These are phyloP conservation scores for Chaetodon trifasciatus DNA, from an alignment of 2,797 vertebrate species.

Conservation along the genomic window DNA sequence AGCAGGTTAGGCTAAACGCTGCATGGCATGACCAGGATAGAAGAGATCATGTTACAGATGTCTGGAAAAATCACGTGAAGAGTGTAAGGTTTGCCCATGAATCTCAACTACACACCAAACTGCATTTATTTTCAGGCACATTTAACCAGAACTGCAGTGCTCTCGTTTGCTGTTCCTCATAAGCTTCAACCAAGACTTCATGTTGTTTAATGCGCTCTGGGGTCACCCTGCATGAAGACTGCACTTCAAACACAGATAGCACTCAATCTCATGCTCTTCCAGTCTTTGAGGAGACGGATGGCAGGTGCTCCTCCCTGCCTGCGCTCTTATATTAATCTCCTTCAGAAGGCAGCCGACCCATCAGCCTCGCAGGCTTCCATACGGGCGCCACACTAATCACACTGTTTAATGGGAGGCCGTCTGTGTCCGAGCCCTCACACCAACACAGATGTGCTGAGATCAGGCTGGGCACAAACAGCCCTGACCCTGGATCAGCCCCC, in stretches of 20 bases:
- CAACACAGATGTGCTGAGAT: slow-evolving; percentile 48
- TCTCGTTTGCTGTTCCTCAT: neutral
- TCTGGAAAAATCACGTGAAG: slow-evolving; percentile 49
- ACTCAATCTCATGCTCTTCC: slow-evolving; percentile 30
- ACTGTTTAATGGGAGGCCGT: slow-evolving; percentile 52
- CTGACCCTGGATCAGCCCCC: slow-evolving; percentile 47
- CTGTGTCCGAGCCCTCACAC: slow-evolving; percentile 43
- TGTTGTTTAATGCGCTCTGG: slow-evolving; percentile 14
- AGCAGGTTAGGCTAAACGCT: slow-evolving; percentile 67
- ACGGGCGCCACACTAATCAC: slow-evolving; percentile 72
- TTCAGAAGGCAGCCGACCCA: slow-evolving; percentile 36
- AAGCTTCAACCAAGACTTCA: neutral
- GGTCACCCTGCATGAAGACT: neutral
- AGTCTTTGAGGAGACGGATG: slow-evolving; percentile 25
- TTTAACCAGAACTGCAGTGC: neutral
- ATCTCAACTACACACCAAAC: neutral
- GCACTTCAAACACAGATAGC: slow-evolving; percentile 38
- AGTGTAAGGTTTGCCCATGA: slow-evolving; percentile 3
- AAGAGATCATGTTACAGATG: slow-evolving; percentile 65
- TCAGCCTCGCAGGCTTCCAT: slow-evolving; percentile 53
- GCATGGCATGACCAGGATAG: slow-evolving; percentile 31
- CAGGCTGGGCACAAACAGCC: slow-evolving; percentile 45
- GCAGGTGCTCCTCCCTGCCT: slow-evolving; percentile 59
- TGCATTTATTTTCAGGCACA: neutral
- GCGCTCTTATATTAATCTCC: slow-evolving; percentile 58